Evolutionary conservation across 2,797 vertebrate species (phyloP), one percentile per base, ranked within the genome.

Genomic region (Sebastes melanostomus): DNA sequence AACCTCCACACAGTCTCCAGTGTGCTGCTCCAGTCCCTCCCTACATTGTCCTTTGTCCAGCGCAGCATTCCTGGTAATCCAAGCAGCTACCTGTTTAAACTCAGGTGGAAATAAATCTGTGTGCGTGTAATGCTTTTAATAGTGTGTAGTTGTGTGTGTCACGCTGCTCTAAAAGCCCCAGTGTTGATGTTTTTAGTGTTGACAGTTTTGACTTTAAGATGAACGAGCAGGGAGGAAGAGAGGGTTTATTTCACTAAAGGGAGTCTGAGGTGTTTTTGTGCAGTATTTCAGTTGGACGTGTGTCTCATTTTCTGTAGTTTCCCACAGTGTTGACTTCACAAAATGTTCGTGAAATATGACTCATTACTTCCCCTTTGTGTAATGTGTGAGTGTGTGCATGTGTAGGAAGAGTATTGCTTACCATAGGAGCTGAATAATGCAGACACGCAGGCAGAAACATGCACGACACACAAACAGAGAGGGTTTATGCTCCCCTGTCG

Each of bases 41-140:
- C 91, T 82, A 29, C 68, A 84, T 79, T 92, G 89, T 91, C 75
- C 88, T 90, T 89, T 92, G 89, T 93, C 77, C 87, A 78, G 32
- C 25, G 13, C 73, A 78, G 66, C 89, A 94, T 92, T 93, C 91
- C 75, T 90, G 81, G 90, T 92, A 93, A 94, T 87, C 82, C 84
- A 93, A 94, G 82, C 69, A 85, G 79, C 81, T 91, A 92, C 91
- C 89, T 87, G 83, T 72, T 88, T 18, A 71, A 75, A 77, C 59
- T 58, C 50, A 72, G 77, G 70, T 88, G 62, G 70, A 78, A 81
- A 87, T 70, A 88, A 87, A 60, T 12, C 18, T 58, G 32, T 68
- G 25, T 80, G 52, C 85, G 61, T 81, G 20, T 14, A 2, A 34
- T 76, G 38, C 50, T 71, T 80, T 29, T 67, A 8, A 10, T 59